phyloP scores from a whole-genome alignment of 2,113 vertebrate species.

The Lanius ludovicianus region DNA sequence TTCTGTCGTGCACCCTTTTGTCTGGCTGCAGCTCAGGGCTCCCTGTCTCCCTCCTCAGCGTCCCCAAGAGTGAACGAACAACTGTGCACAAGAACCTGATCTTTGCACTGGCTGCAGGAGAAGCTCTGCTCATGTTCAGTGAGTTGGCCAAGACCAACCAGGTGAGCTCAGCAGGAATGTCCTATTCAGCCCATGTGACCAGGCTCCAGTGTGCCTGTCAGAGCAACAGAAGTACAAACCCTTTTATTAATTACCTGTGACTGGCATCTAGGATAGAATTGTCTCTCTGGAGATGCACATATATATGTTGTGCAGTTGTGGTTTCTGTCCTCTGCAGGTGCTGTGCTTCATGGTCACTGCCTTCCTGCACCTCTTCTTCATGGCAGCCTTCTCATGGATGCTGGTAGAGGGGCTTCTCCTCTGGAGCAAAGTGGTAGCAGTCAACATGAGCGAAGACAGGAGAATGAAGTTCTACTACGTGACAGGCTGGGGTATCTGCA shows the following conservation, averaged over 20 bases:
- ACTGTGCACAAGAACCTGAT: slow-evolving; percentile 93
- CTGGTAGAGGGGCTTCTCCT: slow-evolving; percentile 90
- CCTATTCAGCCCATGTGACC: fast-evolving
- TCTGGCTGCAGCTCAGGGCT: neutral
- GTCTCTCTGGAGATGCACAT: neutral
- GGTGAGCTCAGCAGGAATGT: slow-evolving; percentile 61
- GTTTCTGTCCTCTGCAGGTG: slow-evolving; percentile 62
- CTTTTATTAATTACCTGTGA: no score
- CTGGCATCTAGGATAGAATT: neutral
- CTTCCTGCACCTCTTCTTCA: slow-evolving; percentile 87
- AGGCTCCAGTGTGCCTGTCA: neutral
- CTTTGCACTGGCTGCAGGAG: slow-evolving; percentile 81
- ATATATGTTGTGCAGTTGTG: fast-evolving
- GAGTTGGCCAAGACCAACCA: slow-evolving; percentile 79
- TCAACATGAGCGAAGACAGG: slow-evolving; percentile 85
- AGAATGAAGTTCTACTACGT: slow-evolving; percentile 86
- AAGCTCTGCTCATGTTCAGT: slow-evolving; percentile 88
- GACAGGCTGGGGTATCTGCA: slow-evolving; percentile 85
- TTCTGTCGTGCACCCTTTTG: fast-evolving
- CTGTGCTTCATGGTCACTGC: slow-evolving; percentile 82
- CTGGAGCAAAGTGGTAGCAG: slow-evolving; percentile 91
- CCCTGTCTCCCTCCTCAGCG: slow-evolving; percentile 49
- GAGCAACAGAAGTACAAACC: neutral
- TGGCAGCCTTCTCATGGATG: slow-evolving; percentile 94
- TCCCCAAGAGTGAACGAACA: slow-evolving; percentile 86